Conservation (phyloP, 1,140 invertebrate genomes). For the Pseudomyrmex cubaensis region DNA sequence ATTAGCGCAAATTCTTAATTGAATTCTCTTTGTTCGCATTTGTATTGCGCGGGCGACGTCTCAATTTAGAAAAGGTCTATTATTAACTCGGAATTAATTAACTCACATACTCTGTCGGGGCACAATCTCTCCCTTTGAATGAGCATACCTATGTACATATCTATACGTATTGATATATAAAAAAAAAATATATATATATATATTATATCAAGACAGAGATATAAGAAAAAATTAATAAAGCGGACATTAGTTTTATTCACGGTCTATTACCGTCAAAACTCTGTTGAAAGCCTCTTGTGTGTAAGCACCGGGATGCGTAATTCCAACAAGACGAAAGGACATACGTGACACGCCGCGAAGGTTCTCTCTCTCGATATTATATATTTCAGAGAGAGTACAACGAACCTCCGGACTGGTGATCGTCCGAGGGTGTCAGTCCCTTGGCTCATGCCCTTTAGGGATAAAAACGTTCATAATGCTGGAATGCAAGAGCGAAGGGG, state of each 20-base stretch:
- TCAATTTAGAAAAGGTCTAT: constrained; percentile 41
- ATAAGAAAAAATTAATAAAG: neutral
- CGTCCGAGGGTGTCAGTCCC: constrained; percentile 10
- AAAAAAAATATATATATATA: too few species aligned
- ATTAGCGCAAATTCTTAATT: constrained; percentile 55
- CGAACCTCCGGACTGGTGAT: constrained; percentile 38
- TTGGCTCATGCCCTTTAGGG: constrained; percentile 74
- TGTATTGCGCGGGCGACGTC: constrained; percentile 18
- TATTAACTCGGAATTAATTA: constrained; percentile 53
- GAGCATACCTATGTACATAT: neutral
- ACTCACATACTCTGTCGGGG: neutral
- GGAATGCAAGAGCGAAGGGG: constrained; percentile 79
- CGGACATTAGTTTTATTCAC: neutral
- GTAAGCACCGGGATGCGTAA: neutral
- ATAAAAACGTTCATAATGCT: constrained; percentile 84
- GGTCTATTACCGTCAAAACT: neutral
- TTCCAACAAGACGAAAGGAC: constrained; percentile 3
- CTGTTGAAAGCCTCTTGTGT: too few species aligned
- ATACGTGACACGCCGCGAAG: neutral
- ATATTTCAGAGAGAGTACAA: constrained; percentile 5
- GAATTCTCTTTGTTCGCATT: constrained; percentile 52
- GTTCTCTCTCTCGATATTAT: neutral
- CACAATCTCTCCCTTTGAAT: neutral
- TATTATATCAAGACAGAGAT: neutral
- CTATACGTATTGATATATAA: neutral